Base-by-base conservation (phyloP, 2,888 invertebrate species). In the Branchinecta sandiegonensis region DNA sequence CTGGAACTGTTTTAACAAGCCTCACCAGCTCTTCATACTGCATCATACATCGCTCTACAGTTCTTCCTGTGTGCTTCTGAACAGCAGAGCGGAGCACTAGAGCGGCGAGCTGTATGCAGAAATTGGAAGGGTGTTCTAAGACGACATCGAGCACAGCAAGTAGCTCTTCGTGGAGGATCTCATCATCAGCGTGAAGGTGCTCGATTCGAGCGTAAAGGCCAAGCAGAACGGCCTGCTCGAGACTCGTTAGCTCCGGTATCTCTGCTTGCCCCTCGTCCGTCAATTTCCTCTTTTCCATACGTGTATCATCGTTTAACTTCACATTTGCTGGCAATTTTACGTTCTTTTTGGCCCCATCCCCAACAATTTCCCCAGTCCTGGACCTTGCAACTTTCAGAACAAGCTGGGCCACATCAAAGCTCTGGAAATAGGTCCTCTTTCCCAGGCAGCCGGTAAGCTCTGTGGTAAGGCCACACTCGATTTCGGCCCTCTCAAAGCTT, bases 401-500 rank as follows among this genome's bases (percentile, higher is more conserved):
- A 14, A 97, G 80, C 76, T 96, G 97, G 0, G 97, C 85, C 66
- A 92, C 78, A 48, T 87, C 83, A 65, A 85, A 86, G 73, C 86
- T 83, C 77, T 99, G 97, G 76, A 85, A 93, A 74, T 87, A 88
- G 10, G 97, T 97, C 71, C 96, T 83, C 76, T 90, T 89, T 0
- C 96, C 96, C 72, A 96, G 79, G 48, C 88, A 84, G 73, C 93
- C 90, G 80, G 80, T 76, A 46, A 78, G 72, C 13, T 17, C 56
- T n/a, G 68, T 67, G 66, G n/a, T 67, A 66, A 68, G 17, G n/a
- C 56, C 56, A 10, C 56, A 56, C 56, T 56, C 56, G 8, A 17
- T 80, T 72, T 83, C 81, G 0, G 89, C 87, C 65, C 80, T 80
- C 8, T 81, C 78, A 68, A 94, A 79, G 74, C 86, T 83, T 70